Evolutionary conservation across 2,888 invertebrate genomes (phyloP), one percentile per base, ranked within the genome.

Genomic region (Gasteruption jaculator): DNA sequence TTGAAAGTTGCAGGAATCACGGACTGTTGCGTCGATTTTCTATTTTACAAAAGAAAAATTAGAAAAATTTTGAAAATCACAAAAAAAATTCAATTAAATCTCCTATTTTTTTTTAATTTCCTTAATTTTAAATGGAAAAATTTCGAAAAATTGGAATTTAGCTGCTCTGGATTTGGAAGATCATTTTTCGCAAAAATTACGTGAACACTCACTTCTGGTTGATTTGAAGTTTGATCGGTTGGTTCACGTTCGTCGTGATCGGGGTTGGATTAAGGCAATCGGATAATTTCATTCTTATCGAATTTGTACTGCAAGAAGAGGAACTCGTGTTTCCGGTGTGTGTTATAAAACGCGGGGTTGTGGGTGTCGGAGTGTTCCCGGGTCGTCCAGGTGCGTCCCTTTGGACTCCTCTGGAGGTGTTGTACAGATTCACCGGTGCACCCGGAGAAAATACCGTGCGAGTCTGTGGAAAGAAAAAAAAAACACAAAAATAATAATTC

Each of bases 371-470:
- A 4, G 69, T 69, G 16, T 55, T 52, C 20, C 46, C 56, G 35
- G 43, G 55, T 46, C 68, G 57, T 25, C 43, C 53, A 12, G 57
- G 40, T 5, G 45, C 50, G 34, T 68, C 68, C 26, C 68, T 54
- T 34, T 59, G 59, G 22, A 46, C 49, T 37, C 61, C 54, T 53
- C 67, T 54, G 14, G 49, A 60, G 3, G 62, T 68, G 22, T 61
- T 67, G 33, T 70, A 70, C 2, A 69, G 56, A 54, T 66, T 69
- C 10, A 65, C 59, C n/a, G 68, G 64, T 10, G 68, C 61, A 8
- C 61, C 65, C 2, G 68, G 68, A 11, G 67, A 66, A 49, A 68
- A 70, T 5, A 57, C 60, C 30, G 56, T 56, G 37, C 68, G 61
- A 15, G 61, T 49, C 57, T 62, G 33, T 12, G 31, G 32, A 33